Evolutionary conservation across 2,113 vertebrate genomes (phyloP).

Genomic region (Oncorhynchus keta): DNA sequence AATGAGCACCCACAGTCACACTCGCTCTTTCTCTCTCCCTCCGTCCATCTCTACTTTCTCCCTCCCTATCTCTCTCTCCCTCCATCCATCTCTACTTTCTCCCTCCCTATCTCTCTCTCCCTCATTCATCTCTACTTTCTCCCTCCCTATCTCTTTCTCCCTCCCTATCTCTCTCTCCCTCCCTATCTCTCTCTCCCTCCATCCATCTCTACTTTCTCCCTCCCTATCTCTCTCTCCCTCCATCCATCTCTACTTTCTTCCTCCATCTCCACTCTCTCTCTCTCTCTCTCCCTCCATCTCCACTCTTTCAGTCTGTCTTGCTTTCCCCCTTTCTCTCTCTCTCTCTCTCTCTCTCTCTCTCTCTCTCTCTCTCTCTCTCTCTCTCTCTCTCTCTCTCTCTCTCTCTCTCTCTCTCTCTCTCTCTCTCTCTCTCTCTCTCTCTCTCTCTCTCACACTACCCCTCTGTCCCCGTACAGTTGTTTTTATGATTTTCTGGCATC

Average conservation of each 20-base stretch:
- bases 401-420: neutral
- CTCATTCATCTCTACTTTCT: too few species aligned
- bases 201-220: neutral
- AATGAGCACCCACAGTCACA: too few species aligned
- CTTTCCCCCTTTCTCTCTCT: neutral
- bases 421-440: neutral
- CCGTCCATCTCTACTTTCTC: neutral
- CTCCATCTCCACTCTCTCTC: neutral
- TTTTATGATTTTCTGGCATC: conserved; percentile 42
- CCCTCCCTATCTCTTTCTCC: neutral
- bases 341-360: neutral
- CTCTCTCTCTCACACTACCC: neutral
- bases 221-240: neutral
- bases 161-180: neutral
- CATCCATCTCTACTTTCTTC: conserved; percentile 7
- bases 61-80: neutral
- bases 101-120: neutral
- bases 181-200: too few species aligned
- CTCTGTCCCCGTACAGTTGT: conserved; percentile 36
- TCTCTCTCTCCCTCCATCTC: neutral
- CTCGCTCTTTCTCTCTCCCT: too few species aligned
- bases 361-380: neutral
- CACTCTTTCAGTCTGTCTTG: too few species aligned
- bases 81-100: conserved; percentile 3
- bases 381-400: neutral